phyloP scores from a whole-genome alignment of 2,797 vertebrate species.

The Fistularia tabacaria region DNA sequence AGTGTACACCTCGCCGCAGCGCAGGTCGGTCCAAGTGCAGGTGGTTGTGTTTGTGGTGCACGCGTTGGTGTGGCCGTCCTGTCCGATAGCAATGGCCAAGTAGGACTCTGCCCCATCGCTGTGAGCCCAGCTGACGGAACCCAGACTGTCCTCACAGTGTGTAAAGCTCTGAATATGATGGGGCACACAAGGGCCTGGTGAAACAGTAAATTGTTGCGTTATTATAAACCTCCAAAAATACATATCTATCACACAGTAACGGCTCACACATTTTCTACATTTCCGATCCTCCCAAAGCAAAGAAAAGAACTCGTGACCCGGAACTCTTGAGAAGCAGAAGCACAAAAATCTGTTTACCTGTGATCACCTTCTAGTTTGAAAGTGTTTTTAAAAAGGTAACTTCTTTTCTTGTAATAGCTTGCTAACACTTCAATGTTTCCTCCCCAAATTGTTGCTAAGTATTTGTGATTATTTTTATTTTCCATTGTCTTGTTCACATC shows the following conservation, averaged over 20 bases:
- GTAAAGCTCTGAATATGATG: constrained; percentile 44
- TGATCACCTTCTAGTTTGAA: too few relatives aligned
- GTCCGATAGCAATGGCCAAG: constrained; percentile 62
- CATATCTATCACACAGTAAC: too few relatives aligned
- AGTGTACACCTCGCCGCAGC: constrained; percentile 72
- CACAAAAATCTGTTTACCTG: too few relatives aligned
- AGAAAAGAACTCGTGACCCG: too few relatives aligned
- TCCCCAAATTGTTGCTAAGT: too few relatives aligned
- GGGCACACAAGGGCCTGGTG: constrained; percentile 73
- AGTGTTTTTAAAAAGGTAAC: too few relatives aligned
- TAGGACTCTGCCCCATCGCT: constrained; percentile 72
- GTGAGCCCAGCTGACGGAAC: constrained; percentile 63
- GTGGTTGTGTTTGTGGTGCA: constrained; percentile 58
- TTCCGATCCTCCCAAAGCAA: too few relatives aligned
- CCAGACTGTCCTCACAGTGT: constrained; percentile 66
- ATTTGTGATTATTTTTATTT: too few relatives aligned
- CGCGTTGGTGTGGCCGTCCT: constrained; percentile 44
- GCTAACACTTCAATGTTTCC: too few relatives aligned
- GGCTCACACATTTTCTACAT: too few relatives aligned
- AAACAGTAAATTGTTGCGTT: not conserved
- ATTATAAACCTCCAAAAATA: not conserved
- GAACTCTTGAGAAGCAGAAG: not conserved
- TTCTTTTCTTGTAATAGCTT: too few relatives aligned
- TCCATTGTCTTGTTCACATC: too few relatives aligned
- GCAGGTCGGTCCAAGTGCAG: constrained; percentile 69